These are phyloP conservation scores for Galerucella pusilla DNA, from an alignment of 2,888 invertebrate genomes.

Conservation along the genomic window DNA sequence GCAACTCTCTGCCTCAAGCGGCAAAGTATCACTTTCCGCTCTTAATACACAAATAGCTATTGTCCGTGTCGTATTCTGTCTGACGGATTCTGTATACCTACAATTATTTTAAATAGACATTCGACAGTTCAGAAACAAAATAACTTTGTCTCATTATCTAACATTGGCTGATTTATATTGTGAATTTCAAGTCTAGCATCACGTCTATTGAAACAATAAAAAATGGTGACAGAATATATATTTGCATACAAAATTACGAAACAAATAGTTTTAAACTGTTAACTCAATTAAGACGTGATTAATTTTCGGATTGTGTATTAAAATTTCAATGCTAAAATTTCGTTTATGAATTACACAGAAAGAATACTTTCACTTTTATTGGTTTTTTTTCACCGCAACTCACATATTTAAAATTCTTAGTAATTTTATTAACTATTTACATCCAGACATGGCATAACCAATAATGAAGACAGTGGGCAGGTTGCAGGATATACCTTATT, in stretches of 20 bases:
- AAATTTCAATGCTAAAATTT: conserved; percentile 7
- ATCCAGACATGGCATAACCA: neutral
- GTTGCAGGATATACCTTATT: too few species aligned
- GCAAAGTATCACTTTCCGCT: too few species aligned
- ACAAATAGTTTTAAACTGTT: conserved; percentile 23
- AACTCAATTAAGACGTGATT: conserved; percentile 29
- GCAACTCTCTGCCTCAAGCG: too few species aligned
- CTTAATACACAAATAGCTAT: too few species aligned
- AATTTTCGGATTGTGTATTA: conserved; percentile 27
- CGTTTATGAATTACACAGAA: neutral
- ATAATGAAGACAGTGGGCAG: too few species aligned
- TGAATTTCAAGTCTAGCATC: conserved; percentile 1
- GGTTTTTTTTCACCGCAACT: conserved; percentile 4
- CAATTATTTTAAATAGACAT: too few species aligned
- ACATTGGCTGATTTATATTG: neutral
- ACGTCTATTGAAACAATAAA: conserved; percentile 13
- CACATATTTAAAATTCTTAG: neutral
- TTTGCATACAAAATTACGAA: conserved; percentile 15
- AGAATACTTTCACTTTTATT: conserved; percentile 3
- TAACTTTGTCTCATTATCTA: neutral
- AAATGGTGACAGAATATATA: conserved; percentile 23
- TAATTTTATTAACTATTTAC: neutral
- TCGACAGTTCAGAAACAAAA: neutral
- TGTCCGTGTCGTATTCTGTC: too few species aligned
- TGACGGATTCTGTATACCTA: too few species aligned